Base-by-base conservation (phyloP, 2,888 invertebrate species). In the Aphodius granarius region DNA sequence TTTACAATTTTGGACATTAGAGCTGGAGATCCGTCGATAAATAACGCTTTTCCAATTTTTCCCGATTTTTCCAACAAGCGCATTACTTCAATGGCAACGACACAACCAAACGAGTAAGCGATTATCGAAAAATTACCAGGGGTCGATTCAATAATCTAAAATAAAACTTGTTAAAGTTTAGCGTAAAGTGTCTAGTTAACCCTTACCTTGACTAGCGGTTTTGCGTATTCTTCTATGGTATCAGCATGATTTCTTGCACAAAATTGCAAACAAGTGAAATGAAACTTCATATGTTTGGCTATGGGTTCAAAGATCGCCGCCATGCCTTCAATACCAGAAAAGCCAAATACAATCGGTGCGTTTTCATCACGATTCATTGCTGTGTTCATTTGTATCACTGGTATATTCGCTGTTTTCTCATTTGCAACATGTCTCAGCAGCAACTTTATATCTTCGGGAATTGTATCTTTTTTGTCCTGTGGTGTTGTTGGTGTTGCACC, bases 71-170 rank as follows among this genome's bases (percentile, higher is more conserved):
- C 94, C 21, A 97, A 87, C 82, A 90, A 89, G 9, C 91, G 87
- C 3, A 92, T 93, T 78, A 97, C 87, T 84, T 96, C 94, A 73
- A 96, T 87, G 0, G 94, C 92, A 18, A 96, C 89, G 20, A 94
- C 86, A 0, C 93, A 89, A 71, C 97, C 97, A 83, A 92, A 97
- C 22, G 97, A 97, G 88, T 97, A 97, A 1, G 95, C 97, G 17
- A 94, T 90, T 1, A 97, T 84, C 78, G 91, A 90, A 87, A 93
- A 96, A 0, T 89, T 15, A 6, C n/a, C 62, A 17, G 18, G 17
- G 19, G 17, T 43, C 18, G 20, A 16, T 66, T 73, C 16, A 13
- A 73, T 73, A 20, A 20, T 18, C 20, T 21, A 21, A 73, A 65
- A 73, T 63, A 5, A 15, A 22, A 5, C 4, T 62, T 13, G 21